Conservation (phyloP, 2,888 invertebrate genomes). For the Patella caerulea region DNA sequence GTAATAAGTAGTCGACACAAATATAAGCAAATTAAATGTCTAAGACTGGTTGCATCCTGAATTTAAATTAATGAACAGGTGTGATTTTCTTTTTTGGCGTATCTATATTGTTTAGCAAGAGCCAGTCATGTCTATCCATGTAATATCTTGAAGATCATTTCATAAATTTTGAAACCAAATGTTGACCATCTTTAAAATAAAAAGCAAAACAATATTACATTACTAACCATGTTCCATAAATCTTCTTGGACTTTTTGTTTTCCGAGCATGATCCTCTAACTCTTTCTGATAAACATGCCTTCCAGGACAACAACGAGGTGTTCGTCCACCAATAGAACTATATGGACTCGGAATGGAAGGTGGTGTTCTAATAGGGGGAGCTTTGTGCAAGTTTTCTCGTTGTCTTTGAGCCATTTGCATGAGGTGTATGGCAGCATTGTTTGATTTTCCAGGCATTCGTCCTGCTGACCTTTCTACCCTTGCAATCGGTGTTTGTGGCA, state of each 20-base stretch:
- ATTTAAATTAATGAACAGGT: too few species aligned
- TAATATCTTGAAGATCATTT: too few species aligned
- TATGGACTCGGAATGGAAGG: conserved; percentile 64
- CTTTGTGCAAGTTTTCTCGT: conserved; percentile 48
- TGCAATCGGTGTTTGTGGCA: conserved; percentile 44
- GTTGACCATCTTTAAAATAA: too few species aligned
- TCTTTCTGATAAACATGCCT: conserved; percentile 50
- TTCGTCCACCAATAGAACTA: conserved; percentile 37
- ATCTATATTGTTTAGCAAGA: too few species aligned
- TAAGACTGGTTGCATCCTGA: too few species aligned
- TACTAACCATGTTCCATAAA: conserved; percentile 62
- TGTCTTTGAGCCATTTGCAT: conserved; percentile 50
- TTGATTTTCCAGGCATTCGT: conserved; percentile 50
- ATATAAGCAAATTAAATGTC: too few species aligned
- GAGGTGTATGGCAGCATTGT: conserved; percentile 49
- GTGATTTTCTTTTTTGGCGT: too few species aligned
- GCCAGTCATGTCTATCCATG: too few species aligned
- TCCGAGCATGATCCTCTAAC: conserved; percentile 63
- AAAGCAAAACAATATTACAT: too few species aligned
- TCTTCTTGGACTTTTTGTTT: conserved; percentile 55
- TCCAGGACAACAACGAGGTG: conserved; percentile 44
- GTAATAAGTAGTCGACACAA: too few species aligned
- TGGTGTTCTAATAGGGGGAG: conserved; percentile 57
- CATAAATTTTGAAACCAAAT: too few species aligned
- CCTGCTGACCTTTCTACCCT: conserved; percentile 59